phyloP scores from a whole-genome alignment of 2,888 invertebrate genomes.

The Rhaphigaster nebulosa region DNA sequence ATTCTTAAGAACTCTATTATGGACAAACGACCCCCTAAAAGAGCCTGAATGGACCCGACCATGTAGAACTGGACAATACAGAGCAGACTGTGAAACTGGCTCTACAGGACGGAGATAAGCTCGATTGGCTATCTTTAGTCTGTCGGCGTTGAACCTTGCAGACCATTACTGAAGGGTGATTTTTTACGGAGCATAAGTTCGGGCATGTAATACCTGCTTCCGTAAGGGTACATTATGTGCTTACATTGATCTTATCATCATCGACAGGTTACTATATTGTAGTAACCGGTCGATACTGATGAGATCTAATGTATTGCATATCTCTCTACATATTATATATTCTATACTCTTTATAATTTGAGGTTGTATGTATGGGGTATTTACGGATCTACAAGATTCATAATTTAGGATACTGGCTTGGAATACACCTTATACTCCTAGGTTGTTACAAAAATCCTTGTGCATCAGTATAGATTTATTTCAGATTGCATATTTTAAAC shows the following conservation, averaged over 20 bases:
- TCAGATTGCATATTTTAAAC: too few species aligned
- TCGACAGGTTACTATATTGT: background rate
- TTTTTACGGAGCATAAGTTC: background rate
- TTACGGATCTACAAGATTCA: too few species aligned
- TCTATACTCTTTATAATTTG: too few species aligned
- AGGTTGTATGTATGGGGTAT: too few species aligned
- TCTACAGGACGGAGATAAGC: constrained; percentile 37
- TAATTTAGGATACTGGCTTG: too few species aligned
- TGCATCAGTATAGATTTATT: too few species aligned
- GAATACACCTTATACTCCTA: too few species aligned
- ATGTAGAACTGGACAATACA: constrained; percentile 16
- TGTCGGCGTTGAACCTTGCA: constrained; percentile 4
- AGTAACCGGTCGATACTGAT: too few species aligned
- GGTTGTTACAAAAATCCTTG: too few species aligned
- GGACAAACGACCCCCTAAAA: background rate
- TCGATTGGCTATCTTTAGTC: constrained; percentile 29
- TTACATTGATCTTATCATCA: background rate
- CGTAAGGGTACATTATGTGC: background rate
- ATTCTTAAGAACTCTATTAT: too few species aligned
- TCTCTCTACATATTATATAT: too few species aligned
- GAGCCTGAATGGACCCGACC: background rate
- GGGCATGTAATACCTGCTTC: background rate
- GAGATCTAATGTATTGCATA: too few species aligned
- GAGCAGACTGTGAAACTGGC: background rate
- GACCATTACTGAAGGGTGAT: background rate